Base-by-base conservation (phyloP, 1,140 invertebrate genomes). In the Trichonephila inaurata region DNA sequence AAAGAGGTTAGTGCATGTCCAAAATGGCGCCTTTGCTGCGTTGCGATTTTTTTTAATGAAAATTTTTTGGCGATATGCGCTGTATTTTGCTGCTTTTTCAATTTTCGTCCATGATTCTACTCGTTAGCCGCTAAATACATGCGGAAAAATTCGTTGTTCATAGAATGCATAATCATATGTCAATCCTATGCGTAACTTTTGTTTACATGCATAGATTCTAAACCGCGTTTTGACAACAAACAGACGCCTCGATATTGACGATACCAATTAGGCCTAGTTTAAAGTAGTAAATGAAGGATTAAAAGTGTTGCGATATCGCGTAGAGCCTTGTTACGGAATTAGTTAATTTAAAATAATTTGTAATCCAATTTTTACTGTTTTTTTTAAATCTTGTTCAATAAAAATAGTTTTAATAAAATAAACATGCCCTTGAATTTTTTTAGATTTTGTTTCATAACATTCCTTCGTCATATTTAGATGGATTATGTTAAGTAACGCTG, bases 1-100 rank as follows among this genome's bases (percentile, higher is more conserved):
- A 98, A 96, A 98, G 98, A 98, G 98, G 98, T 98, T 97, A 97
- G 97, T 95, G 58, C 87, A 94, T 94, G 60, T 72, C 51, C 64
- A 94, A 94, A 92, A 94, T 94, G 93, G 94, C 93, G 92, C 61
- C 66, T 72, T 91, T 91, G 61, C 64, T 93, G 92, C 92, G 92
- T 88, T 93, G 85, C 69, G 82, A 93, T 88, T 81, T 93, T 93
- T 77, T 72, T 64, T 33, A 85, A 85, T 61, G 21, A 51, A 85
- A 64, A 85, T 28, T 81, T 81, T 82, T 85, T 85, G 16, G 58
- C 58, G 44, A 44, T 85, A 21, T 58, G 82, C 14, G 51, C 10
- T 85, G 61, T 58, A 77, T 77, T 77, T 77, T 77, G 69, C 69
- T 77, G 28, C 69, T 33, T 18, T 40, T 28, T 77, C 69, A 77